Percentiles rank a stretch among this genome's conserved stretches.
These are phyloP conservation scores for Dendrolimus pini DNA, from an alignment of 2,888 invertebrate genomes.

Conservation along the genomic window DNA sequence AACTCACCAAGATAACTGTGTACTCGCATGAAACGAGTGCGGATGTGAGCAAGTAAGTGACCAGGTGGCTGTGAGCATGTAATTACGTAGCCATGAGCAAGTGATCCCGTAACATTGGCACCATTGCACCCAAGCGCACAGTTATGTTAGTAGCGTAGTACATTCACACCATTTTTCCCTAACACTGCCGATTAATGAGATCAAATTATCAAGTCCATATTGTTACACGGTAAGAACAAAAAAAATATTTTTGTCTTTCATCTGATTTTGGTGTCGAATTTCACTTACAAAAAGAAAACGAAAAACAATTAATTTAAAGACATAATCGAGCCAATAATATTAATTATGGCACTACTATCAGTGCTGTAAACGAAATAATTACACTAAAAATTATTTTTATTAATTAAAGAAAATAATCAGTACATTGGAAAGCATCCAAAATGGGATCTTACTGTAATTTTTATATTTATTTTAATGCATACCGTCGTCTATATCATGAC, in stretches of 20 bases:
- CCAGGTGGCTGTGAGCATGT: too few relatives aligned
- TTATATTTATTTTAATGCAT: constrained; percentile 21
- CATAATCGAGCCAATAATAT: constrained; percentile 56
- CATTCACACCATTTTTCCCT: constrained; percentile 23
- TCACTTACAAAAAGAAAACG: constrained; percentile 61
- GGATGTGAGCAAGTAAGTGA: too few relatives aligned
- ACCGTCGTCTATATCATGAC: constrained; percentile 37
- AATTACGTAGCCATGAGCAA: too few relatives aligned
- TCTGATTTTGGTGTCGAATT: constrained; percentile 70
- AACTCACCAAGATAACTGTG: constrained; percentile 14
- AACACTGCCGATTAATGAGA: constrained; percentile 59
- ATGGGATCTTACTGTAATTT: constrained; percentile 39
- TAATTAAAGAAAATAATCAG: constrained; percentile 64
- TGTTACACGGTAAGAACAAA: constrained; percentile 47
- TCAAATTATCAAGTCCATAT: constrained; percentile 64
- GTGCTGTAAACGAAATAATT: constrained; percentile 62
- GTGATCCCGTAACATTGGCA: too few relatives aligned
- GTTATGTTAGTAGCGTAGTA: constrained; percentile 1
- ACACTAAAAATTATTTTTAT: constrained; percentile 52
- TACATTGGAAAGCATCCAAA: constrained; percentile 67
- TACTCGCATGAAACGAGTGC: too few relatives aligned
- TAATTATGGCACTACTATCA: constrained; percentile 69
- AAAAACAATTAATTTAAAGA: constrained; percentile 40
- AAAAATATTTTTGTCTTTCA: constrained; percentile 46
- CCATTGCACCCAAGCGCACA: neutral